phyloP scores from a whole-genome alignment of 2,888 invertebrate genomes.

The Erynnis tages region DNA sequence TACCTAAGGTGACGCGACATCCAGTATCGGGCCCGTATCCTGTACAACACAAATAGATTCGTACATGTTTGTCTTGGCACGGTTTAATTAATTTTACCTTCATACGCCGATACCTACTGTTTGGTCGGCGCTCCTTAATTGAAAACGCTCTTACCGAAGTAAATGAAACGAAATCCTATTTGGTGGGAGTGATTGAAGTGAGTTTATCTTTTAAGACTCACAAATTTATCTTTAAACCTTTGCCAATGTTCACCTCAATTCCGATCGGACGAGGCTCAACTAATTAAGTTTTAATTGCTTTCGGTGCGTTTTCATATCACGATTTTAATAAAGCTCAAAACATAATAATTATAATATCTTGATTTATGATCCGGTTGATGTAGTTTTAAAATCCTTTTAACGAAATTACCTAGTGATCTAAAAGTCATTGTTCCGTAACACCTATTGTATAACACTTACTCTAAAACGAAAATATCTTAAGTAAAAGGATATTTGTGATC shows the following conservation, averaged over 20 bases:
- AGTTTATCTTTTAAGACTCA: slow-evolving; percentile 79
- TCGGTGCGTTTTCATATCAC: slow-evolving; percentile 65
- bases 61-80: slow-evolving; percentile 78
- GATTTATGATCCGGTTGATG: no score
- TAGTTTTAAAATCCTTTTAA: no score
- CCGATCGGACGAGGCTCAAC: slow-evolving; percentile 60
- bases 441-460: no score
- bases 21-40: slow-evolving; percentile 12
- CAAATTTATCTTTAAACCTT: slow-evolving; percentile 71
- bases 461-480: no score
- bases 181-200: slow-evolving; percentile 77
- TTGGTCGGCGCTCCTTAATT: slow-evolving; percentile 78
- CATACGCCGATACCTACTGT: slow-evolving; percentile 78
- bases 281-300: slow-evolving; percentile 75
- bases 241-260: slow-evolving; percentile 53
- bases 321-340: slow-evolving; percentile 3
- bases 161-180: slow-evolving; percentile 80
- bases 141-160: slow-evolving; percentile 77
- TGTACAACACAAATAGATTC: slow-evolving; percentile 74
- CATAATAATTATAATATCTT: background rate
- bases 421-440: no score
- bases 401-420: no score
- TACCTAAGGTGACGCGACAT: no score
- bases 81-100: slow-evolving; percentile 81
- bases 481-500: no score